These are phyloP conservation scores for Oscheius sp. DNA, from an alignment of 2,888 invertebrate genomes.

Conservation along the genomic window DNA sequence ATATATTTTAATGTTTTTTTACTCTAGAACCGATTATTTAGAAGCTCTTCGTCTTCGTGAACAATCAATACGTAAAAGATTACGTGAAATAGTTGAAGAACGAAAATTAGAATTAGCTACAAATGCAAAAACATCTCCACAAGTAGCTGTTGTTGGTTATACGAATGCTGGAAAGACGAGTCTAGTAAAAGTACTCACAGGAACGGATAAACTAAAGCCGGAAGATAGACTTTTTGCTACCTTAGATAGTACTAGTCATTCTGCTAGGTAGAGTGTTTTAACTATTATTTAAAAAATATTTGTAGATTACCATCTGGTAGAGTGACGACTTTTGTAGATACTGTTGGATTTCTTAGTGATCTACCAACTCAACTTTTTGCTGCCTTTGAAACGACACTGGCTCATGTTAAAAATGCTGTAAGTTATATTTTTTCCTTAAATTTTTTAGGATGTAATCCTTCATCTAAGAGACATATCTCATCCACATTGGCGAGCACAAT, in stretches of 20 bases:
- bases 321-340: slow-evolving; percentile 81
- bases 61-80: slow-evolving; percentile 59
- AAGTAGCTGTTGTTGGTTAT: slow-evolving; percentile 56
- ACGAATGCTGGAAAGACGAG: slow-evolving; percentile 68
- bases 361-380: slow-evolving; percentile 82
- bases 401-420: slow-evolving; percentile 81
- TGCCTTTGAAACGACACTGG: slow-evolving; percentile 83
- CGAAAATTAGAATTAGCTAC: background rate
- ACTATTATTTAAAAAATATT: background rate
- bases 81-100: slow-evolving; percentile 47
- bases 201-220: slow-evolving; percentile 78
- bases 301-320: slow-evolving; percentile 75
- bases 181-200: slow-evolving; percentile 75
- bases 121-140: slow-evolving; percentile 33
- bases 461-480: slow-evolving; percentile 84
- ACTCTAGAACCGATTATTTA: slow-evolving; percentile 35
- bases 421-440: slow-evolving; percentile 34
- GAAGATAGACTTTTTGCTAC: slow-evolving; percentile 84
- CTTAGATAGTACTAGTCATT: slow-evolving; percentile 83
- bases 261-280: slow-evolving; percentile 60
- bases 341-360: slow-evolving; percentile 85
- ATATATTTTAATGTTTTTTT: background rate
- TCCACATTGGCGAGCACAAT: slow-evolving; percentile 79
- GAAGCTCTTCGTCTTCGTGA: slow-evolving; percentile 62
- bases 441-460: slow-evolving; percentile 80